phyloP scores from a whole-genome alignment of 23 tunicate genomes.

The Clavelina lepadiformis region DNA sequence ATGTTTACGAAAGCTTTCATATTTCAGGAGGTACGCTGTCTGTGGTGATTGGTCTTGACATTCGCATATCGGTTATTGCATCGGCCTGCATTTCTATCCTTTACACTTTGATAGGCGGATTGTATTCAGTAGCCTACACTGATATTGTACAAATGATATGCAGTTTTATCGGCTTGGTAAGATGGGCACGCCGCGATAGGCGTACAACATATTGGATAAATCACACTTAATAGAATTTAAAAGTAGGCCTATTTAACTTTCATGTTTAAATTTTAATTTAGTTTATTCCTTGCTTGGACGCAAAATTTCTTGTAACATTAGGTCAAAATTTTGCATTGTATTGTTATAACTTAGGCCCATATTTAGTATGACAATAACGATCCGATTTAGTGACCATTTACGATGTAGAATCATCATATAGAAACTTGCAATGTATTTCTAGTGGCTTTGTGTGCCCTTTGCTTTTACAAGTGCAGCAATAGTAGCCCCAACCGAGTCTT shows the following conservation, averaged over 20 bases:
- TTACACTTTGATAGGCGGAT: slow-evolving; percentile 74
- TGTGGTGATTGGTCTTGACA: slow-evolving; percentile 32
- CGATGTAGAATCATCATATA: too few relatives aligned
- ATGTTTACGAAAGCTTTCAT: not conserved
- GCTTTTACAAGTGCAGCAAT: slow-evolving; percentile 70
- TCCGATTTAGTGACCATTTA: too few relatives aligned
- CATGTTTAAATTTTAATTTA: not conserved
- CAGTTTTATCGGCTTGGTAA: slow-evolving; percentile 64
- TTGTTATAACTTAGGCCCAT: too few relatives aligned
- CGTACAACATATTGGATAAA: too few relatives aligned
- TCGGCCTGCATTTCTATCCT: slow-evolving; percentile 55
- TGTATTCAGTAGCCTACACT: slow-evolving; percentile 81
- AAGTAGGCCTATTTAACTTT: not conserved
- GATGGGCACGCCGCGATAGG: too few relatives aligned
- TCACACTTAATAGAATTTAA: too few relatives aligned
- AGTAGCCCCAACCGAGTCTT: slow-evolving; percentile 25
- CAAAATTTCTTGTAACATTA: too few relatives aligned
- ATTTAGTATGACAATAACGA: too few relatives aligned
- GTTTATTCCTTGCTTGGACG: too few relatives aligned
- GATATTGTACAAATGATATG: slow-evolving; percentile 68
- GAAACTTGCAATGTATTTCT: too few relatives aligned
- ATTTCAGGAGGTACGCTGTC: slow-evolving; percentile 55
- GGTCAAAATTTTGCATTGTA: too few relatives aligned
- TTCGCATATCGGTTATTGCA: slow-evolving; percentile 30
- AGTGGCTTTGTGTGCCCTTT: slow-evolving; percentile 87